phyloP scores from a whole-genome alignment of 2,888 invertebrate genomes.

The Julus scandinavius region DNA sequence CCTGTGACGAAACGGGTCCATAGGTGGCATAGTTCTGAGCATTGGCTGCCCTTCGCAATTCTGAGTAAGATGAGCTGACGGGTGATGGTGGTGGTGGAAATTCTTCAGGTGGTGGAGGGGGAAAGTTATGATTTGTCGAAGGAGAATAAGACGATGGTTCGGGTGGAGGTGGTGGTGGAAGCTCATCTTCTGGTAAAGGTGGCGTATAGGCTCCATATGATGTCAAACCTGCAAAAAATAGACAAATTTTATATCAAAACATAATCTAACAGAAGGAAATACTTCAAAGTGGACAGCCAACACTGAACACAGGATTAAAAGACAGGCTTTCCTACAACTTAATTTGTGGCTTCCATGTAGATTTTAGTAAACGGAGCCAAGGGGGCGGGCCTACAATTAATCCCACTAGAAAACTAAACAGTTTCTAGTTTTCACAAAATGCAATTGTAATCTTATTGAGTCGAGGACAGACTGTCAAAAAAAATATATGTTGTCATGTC shows the following conservation, averaged over 20 bases:
- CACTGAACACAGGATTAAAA: neutral
- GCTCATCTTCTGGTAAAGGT: constrained; percentile 59
- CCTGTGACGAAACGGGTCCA: constrained; percentile 59
- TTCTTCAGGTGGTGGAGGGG: constrained; percentile 73
- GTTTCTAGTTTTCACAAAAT: neutral
- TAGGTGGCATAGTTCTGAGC: constrained; percentile 71
- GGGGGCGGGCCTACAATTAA: neutral
- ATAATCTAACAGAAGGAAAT: neutral
- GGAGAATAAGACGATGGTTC: constrained; percentile 65
- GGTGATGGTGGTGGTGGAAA: constrained; percentile 86
- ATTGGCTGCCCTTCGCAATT: constrained; percentile 57
- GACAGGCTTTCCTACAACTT: constrained; percentile 12
- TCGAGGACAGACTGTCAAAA: neutral
- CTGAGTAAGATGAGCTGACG: constrained; percentile 75
- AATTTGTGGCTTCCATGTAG: neutral
- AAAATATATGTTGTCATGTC: neutral
- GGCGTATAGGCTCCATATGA: constrained; percentile 58
- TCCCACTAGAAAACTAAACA: neutral
- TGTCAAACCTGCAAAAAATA: constrained; percentile 56
- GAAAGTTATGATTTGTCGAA: constrained; percentile 63
- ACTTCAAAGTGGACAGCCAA: neutral
- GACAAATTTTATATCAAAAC: neutral
- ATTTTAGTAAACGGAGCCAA: neutral
- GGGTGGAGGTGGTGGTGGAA: constrained; percentile 69
- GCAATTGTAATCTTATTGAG: neutral